Base-by-base conservation (phyloP, 2,113 vertebrate species). In the Proterorhinus semilunaris region DNA sequence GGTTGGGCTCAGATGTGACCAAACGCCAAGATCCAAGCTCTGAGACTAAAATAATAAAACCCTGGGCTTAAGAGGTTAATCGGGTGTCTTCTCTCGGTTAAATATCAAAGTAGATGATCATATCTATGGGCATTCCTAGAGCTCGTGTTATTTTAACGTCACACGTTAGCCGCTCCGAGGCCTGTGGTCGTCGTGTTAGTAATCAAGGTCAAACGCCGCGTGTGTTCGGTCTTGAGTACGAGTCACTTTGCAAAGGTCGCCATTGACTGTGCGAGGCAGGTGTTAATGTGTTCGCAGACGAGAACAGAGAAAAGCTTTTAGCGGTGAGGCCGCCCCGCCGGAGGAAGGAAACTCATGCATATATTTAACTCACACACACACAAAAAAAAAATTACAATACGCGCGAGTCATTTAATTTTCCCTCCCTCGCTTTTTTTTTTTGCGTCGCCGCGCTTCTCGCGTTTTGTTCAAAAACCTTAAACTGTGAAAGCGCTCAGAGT, bases 391-490 rank as follows among this genome's bases (percentile, higher is more conserved):
- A 75, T 53, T 15, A 52, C 6, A 10, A 9, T 80, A 81, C 83
- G 74, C 82, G 62, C 81, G 81, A 83, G 71, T 70, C 57, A 74
- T 80, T 79, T 71, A 77, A 80, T 81, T 65, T 73, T 79, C 78
- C 78, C 59, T 74, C 55, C 80, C 27, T 36, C 3, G 1, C 3
- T 27, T 27, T 3, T 27, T 27, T 27, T 27, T 27, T 36, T 36
- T 36, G 3, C 27, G 62, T 75, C 69, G 84, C 80, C 84, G 71
- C 57, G 6, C 57, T 7, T 45, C 46, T 9, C 3, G 27, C 27
- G 0, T 83, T 82, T 87, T 86, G 81, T 85, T 68, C 59, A 65
- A 79, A 73, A 69, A 73, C 74, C 81, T 70, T 58, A 7, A 47
- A 64, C 74, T 62, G 77, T 86, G 68, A 83, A 21, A 87, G 78